Percentiles rank a stretch among this genome's conserved stretches.
Conservation (phyloP, 2,797 vertebrate species). For the Cheracebus regulus region DNA sequence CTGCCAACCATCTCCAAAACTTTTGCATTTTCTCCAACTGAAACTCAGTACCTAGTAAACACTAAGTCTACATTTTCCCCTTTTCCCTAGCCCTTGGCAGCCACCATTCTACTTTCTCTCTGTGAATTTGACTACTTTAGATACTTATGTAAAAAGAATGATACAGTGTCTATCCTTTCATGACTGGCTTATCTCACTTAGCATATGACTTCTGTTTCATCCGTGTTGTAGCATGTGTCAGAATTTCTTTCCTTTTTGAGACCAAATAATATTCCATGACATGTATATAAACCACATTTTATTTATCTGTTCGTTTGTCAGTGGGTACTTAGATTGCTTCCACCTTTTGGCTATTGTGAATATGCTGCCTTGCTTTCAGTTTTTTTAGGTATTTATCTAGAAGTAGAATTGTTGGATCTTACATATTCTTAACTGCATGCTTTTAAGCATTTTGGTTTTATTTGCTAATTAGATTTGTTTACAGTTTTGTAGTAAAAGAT, state of each 20-base stretch:
- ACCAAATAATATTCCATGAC: neutral
- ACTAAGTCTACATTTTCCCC: neutral
- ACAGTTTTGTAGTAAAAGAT: slow-evolving; percentile 66
- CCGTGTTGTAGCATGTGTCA: neutral
- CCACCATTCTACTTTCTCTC: neutral
- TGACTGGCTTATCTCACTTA: neutral
- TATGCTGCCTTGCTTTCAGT: neutral
- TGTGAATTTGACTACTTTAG: neutral
- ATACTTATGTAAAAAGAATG: neutral
- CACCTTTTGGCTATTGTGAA: neutral
- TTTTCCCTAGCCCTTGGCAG: neutral
- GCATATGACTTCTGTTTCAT: neutral
- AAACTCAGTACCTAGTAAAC: neutral
- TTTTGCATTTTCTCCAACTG: neutral
- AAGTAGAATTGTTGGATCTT: neutral
- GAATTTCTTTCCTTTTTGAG: slow-evolving; percentile 26
- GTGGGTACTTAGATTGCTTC: neutral
- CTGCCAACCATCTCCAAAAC: neutral
- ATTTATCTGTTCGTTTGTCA: neutral
- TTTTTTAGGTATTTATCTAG: neutral
- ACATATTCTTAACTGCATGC: neutral
- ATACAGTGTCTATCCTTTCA: neutral
- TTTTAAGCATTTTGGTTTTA: slow-evolving; percentile 33
- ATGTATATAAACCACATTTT: neutral
- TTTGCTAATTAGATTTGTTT: slow-evolving; percentile 50